phyloP scores from a whole-genome alignment of 1,140 invertebrate genomes.

The Oryctes rhinoceros region DNA sequence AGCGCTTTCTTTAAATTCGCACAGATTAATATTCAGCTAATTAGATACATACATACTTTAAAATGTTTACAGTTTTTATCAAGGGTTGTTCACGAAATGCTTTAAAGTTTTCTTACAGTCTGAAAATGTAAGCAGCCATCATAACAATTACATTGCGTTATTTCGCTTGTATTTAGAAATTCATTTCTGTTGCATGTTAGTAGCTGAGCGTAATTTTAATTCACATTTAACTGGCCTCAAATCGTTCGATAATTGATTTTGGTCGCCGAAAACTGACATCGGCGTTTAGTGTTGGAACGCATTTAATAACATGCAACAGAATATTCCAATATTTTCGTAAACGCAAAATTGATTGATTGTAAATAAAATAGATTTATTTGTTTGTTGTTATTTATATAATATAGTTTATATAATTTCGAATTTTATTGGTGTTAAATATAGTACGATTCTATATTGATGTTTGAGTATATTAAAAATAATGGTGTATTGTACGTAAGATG shows the following conservation, averaged over 20 bases:
- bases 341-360: not conserved
- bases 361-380: not conserved
- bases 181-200: slow-evolving; percentile 21
- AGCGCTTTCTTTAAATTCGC: no score
- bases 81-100: no score
- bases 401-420: slow-evolving; percentile 15
- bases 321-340: not conserved
- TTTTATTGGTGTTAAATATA: slow-evolving; percentile 25
- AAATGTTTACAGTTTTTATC: no score
- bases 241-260: not conserved
- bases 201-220: not conserved
- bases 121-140: not conserved
- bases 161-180: not conserved
- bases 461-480: slow-evolving; percentile 7
- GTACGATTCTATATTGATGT: slow-evolving; percentile 22
- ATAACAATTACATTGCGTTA: not conserved
- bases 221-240: not conserved
- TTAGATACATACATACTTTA: no score
- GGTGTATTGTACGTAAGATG: not conserved
- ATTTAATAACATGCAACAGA: slow-evolving; percentile 14
- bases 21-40: no score
- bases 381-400: slow-evolving; percentile 1
- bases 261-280: not conserved
- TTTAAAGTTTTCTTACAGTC: not conserved
- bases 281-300: not conserved